phyloP scores from a whole-genome alignment of 2,888 invertebrate genomes.

The Ennomos quercinarius region DNA sequence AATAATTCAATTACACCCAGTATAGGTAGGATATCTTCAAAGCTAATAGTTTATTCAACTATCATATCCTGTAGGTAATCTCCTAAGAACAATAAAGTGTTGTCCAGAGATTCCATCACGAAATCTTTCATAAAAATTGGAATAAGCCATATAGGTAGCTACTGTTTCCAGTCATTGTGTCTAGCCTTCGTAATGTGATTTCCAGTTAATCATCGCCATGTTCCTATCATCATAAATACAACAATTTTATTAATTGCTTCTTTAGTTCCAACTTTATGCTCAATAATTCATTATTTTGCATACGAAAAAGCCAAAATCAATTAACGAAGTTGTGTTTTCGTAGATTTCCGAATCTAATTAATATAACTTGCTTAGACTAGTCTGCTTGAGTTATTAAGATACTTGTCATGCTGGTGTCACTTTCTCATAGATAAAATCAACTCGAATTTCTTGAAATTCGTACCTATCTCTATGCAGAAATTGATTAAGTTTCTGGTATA shows the following conservation, averaged over 20 bases:
- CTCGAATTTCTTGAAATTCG: slow-evolving; percentile 12
- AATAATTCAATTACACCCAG: too few species aligned
- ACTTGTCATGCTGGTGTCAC: slow-evolving; percentile 19
- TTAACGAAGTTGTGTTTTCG: slow-evolving; percentile 29
- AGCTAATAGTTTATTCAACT: too few species aligned
- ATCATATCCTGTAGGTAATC: too few species aligned
- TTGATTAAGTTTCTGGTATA: slow-evolving; percentile 26
- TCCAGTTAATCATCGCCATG: too few species aligned
- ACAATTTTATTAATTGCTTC: slow-evolving; percentile 1
- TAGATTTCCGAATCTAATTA: slow-evolving; percentile 39
- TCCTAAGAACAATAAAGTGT: too few species aligned
- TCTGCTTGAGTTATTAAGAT: slow-evolving; percentile 8
- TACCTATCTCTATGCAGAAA: slow-evolving; percentile 3
- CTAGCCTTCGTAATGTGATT: too few species aligned
- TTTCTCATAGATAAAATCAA: slow-evolving; percentile 16
- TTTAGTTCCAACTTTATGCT: not conserved
- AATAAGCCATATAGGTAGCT: too few species aligned
- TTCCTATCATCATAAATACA: too few species aligned
- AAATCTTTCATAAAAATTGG: too few species aligned
- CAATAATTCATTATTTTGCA: slow-evolving; percentile 10
- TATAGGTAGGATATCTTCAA: too few species aligned
- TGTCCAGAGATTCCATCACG: too few species aligned
- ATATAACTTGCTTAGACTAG: slow-evolving; percentile 32
- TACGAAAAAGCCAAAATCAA: slow-evolving; percentile 25
- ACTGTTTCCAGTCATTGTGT: too few species aligned